Base-by-base conservation (phyloP, 1,140 invertebrate species). In the Pinna nobilis region DNA sequence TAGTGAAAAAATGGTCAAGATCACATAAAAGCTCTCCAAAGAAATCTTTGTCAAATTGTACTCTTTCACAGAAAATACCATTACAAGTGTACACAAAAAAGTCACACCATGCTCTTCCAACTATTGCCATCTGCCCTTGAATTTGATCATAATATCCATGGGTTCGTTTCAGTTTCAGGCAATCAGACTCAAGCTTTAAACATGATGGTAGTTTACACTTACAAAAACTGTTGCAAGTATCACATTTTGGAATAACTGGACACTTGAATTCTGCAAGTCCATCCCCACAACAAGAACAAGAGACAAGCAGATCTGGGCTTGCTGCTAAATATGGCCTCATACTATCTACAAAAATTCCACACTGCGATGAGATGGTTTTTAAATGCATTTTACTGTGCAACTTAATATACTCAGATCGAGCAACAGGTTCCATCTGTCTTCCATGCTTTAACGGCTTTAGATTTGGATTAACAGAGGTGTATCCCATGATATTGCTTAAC, bases 61-160 rank as follows among this genome's bases (percentile, higher is more conserved):
- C 50, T 60, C 3, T 47, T 44, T 35, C 37, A 59, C 47, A 3
- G 47, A 32, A 49, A 11, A 28, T 30, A 28, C 69, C 69, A 64
- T 70, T 70, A 25, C 59, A 63, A 28, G 69, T 70, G 28, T 53
- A 70, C 18, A 70, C 28, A 53, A 39, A 70, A 50, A 70, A 53
- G 20, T 47, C 33, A 70, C 74, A 76, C 30, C 53, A 76, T 39
- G 41, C 35, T 30, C 63, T 18, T 7, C 39, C 60, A 35, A 61
- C 65, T n/a, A 76, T 51, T 6, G 63, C 35, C 4, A 76, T 30
- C 28, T 76, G 74, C n/a, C 74, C 67, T 28, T 71, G 68, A 20
- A 76, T 33, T 55, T 71, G 74, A 25, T 18, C 50, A 57, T 59
- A 59, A 35, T 59, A 59, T 28, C 28, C 32, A 33, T n/a, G 49